Evolutionary conservation across 2,113 vertebrate species (phyloP).

Genomic region (Rhynchopsitta pachyrhyncha): DNA sequence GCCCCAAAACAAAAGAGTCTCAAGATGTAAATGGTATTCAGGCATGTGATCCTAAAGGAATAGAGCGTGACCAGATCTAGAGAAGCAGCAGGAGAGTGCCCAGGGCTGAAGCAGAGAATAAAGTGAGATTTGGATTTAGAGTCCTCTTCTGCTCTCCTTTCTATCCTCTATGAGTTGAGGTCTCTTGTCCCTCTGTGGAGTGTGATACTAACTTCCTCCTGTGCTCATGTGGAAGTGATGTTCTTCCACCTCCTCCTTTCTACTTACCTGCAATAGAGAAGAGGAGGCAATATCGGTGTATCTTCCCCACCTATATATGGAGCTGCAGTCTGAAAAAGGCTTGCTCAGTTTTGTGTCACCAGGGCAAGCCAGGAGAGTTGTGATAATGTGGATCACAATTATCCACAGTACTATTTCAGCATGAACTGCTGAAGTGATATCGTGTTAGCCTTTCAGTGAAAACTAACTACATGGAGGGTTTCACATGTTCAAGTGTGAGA

Average conservation of each 20-base stretch:
- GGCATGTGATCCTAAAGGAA: not conserved
- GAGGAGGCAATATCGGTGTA: not conserved
- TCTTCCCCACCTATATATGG: not conserved
- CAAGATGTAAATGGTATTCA: not conserved
- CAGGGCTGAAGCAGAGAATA: not conserved
- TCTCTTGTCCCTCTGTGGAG: not conserved
- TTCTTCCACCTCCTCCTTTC: not conserved
- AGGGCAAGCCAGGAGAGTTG: not conserved
- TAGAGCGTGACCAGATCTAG: not conserved
- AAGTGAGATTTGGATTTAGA: not conserved
- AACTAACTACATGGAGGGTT: not conserved
- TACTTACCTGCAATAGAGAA: not conserved
- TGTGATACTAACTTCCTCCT: rapidly evolving
- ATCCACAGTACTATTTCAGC: not conserved
- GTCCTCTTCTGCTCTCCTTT: not conserved
- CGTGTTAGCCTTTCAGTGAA: not conserved
- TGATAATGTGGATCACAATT: not conserved
- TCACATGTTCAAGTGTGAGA: not conserved
- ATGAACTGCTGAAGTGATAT: not conserved
- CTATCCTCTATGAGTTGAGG: rapidly evolving
- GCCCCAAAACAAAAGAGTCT: not conserved
- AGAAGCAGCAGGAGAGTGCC: not conserved
- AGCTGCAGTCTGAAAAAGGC: not conserved
- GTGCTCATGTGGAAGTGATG: not conserved
- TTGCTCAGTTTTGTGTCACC: not conserved